These are phyloP conservation scores for Alaudala cheleensis DNA, from an alignment of 2,113 vertebrate genomes.

Conservation along the genomic window DNA sequence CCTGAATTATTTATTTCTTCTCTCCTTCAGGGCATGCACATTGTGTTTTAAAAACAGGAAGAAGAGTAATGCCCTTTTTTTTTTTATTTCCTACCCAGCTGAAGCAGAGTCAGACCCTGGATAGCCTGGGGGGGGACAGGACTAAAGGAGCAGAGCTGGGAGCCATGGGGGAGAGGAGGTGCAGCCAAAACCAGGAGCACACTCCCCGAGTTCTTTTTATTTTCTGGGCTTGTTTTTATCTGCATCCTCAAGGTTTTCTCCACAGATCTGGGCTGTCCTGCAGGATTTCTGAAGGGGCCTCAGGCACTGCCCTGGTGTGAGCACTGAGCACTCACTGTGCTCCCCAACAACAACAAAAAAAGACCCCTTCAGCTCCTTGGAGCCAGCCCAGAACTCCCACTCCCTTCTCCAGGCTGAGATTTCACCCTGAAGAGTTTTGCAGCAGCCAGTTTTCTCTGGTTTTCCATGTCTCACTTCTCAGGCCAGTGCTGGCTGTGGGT, in stretches of 20 bases:
- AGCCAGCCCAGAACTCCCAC: not conserved
- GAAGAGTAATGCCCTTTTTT: not conserved
- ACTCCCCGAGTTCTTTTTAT: rapidly evolving
- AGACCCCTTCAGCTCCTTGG: not conserved
- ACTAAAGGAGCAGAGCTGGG: not conserved
- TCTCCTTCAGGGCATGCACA: not conserved
- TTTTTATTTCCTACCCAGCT: not conserved
- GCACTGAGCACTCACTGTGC: not conserved
- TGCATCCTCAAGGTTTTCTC: not conserved
- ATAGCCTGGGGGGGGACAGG: not conserved
- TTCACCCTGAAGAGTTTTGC: not conserved
- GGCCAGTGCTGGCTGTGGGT: not conserved
- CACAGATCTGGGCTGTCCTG: not conserved
- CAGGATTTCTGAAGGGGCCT: not conserved
- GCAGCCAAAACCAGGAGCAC: not conserved
- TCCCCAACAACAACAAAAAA: not conserved
- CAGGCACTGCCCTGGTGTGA: not conserved
- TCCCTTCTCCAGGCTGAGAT: not conserved
- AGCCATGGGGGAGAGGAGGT: not conserved
- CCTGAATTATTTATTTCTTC: conserved; percentile 16
- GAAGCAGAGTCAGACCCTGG: not conserved
- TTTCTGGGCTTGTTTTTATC: not conserved
- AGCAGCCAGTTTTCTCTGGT: not conserved
- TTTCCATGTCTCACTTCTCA: not conserved
- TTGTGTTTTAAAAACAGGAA: not conserved